phyloP scores from a whole-genome alignment of 2,888 invertebrate species.

The Ethmia dodecea region DNA sequence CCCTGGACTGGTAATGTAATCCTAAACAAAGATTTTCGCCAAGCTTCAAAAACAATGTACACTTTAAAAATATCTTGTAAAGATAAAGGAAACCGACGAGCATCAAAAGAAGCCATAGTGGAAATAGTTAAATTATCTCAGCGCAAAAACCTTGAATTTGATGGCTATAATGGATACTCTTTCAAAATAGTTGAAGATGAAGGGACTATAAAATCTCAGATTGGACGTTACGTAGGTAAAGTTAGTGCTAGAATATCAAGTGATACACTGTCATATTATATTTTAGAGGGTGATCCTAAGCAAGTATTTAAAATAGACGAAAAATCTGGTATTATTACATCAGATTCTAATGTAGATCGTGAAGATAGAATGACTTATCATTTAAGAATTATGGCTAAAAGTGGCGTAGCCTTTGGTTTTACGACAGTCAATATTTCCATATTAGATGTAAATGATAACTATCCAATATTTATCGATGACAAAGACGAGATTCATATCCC shows the following conservation, averaged over 20 bases:
- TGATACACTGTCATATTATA: slow-evolving; percentile 84
- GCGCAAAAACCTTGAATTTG: slow-evolving; percentile 85
- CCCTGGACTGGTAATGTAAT: slow-evolving; percentile 86
- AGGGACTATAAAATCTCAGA: slow-evolving; percentile 77
- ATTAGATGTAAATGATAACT: slow-evolving; percentile 93
- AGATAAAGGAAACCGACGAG: slow-evolving; percentile 87
- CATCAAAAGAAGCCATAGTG: slow-evolving; percentile 85
- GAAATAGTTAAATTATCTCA: slow-evolving; percentile 87
- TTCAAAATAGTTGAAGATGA: slow-evolving; percentile 91
- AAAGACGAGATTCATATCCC: slow-evolving; percentile 87
- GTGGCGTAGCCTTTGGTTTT: slow-evolving; percentile 85
- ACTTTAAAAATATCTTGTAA: slow-evolving; percentile 86
- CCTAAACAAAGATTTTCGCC: slow-evolving; percentile 81
- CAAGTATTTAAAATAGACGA: slow-evolving; percentile 89
- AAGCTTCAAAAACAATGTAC: slow-evolving; percentile 82
- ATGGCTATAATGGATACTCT: slow-evolving; percentile 85
- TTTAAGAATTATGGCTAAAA: slow-evolving; percentile 88
- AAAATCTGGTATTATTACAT: slow-evolving; percentile 86
- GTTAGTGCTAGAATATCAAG: slow-evolving; percentile 81
- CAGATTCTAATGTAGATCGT: slow-evolving; percentile 88
- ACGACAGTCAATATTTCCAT: slow-evolving; percentile 89
- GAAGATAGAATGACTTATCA: slow-evolving; percentile 87
- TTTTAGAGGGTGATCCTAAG: slow-evolving; percentile 88
- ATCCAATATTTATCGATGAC: slow-evolving; percentile 88
- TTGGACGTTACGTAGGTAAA: slow-evolving; percentile 86